Conservation (phyloP, 1,140 invertebrate genomes). For the Drosophila takahashii region DNA sequence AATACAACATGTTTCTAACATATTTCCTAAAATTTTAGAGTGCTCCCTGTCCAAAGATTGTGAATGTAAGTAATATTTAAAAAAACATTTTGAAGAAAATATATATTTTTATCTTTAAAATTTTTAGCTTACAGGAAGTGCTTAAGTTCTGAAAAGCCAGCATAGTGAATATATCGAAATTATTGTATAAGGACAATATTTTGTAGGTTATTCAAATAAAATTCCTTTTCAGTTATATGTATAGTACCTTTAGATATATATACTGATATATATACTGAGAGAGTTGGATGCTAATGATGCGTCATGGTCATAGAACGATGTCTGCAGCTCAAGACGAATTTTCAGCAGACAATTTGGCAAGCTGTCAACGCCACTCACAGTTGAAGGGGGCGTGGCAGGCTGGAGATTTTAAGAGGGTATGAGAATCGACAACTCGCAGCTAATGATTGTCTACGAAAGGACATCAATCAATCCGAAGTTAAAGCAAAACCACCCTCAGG, state of each 20-base stretch:
- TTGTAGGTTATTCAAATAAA: conserved; percentile 3
- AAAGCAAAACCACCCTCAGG: conserved; percentile 43
- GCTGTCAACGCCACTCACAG: conserved; percentile 73
- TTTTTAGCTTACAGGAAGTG: not conserved
- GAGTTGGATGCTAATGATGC: conserved; percentile 63
- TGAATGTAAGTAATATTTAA: not conserved
- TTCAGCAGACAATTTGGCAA: conserved; percentile 75
- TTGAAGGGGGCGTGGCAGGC: conserved; percentile 46
- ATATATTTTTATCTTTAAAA: not conserved
- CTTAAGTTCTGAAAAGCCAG: not conserved
- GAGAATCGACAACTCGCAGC: conserved; percentile 52
- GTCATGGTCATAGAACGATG: conserved; percentile 34
- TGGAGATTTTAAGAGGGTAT: conserved; percentile 17
- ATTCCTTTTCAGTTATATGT: not conserved
- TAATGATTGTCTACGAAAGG: conserved; percentile 76
- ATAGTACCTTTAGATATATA: conserved; percentile 9
- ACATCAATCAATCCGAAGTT: conserved; percentile 71
- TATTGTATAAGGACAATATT: too few relatives aligned
- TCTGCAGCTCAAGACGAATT: conserved; percentile 39
- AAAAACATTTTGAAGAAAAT: not conserved
- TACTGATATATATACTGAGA: conserved; percentile 1
- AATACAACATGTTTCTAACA: not conserved
- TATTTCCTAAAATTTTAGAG: not conserved
- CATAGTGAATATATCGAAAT: too few relatives aligned
- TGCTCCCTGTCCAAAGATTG: not conserved